Evolutionary conservation across 2,888 invertebrate genomes (phyloP).

Genomic region (Acheta domesticus): DNA sequence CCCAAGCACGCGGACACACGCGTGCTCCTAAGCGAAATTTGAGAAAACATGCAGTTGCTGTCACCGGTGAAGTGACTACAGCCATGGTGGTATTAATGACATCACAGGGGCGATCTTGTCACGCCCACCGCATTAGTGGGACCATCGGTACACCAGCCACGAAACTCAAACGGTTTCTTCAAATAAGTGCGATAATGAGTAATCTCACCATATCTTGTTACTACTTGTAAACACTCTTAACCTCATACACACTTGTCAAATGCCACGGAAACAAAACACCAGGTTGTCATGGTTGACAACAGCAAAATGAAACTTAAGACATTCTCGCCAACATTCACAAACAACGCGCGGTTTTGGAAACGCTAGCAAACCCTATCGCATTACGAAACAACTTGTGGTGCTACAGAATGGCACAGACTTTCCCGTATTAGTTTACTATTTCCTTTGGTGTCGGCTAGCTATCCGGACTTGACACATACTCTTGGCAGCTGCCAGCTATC

Average conservation of each 20-base stretch:
- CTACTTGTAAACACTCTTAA: neutral
- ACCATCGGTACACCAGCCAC: neutral
- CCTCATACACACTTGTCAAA: constrained; percentile 5
- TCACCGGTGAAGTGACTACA: neutral
- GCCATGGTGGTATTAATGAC: no score
- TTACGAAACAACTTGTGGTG: no score
- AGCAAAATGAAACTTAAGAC: neutral
- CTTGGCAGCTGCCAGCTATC: no score
- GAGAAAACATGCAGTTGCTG: neutral
- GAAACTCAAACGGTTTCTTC: neutral
- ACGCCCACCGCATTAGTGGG: no score
- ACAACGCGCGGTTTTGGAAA: no score
- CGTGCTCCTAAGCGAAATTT: neutral
- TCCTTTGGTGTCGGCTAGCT: no score
- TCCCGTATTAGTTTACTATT: no score
- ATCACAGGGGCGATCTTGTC: no score
- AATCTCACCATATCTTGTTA: neutral
- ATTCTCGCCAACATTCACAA: neutral
- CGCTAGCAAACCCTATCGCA: no score
- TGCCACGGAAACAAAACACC: neutral
- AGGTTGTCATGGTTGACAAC: neutral
- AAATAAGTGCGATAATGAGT: neutral
- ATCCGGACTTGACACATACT: no score
- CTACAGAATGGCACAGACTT: no score
- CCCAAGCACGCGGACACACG: neutral